phyloP scores from a whole-genome alignment of 1,140 invertebrate species.

The Grapholita molesta region DNA sequence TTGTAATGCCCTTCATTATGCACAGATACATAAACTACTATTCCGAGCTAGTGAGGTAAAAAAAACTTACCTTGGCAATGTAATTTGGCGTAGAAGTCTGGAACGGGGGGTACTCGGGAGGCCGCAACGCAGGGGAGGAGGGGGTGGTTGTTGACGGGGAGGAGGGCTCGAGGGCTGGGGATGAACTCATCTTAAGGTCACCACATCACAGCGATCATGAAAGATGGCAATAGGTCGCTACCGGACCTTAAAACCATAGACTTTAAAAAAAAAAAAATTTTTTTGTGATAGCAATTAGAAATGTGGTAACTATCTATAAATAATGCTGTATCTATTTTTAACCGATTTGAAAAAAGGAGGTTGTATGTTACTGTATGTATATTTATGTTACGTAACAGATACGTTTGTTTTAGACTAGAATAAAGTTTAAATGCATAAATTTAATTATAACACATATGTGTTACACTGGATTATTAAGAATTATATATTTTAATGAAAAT shows the following conservation, averaged over 20 bases:
- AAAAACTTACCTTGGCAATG: conserved; percentile 33
- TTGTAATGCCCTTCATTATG: too few species aligned
- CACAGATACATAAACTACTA: too few species aligned
- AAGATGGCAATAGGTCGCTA: neutral
- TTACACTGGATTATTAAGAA: neutral
- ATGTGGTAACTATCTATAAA: neutral
- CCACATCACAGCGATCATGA: conserved; percentile 35
- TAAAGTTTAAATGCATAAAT: neutral
- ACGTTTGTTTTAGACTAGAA: neutral
- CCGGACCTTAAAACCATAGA: too few species aligned
- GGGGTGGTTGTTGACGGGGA: conserved; percentile 52
- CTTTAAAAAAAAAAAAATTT: too few species aligned
- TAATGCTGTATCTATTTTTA: too few species aligned
- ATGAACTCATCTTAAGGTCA: conserved; percentile 57
- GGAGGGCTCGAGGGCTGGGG: conserved; percentile 59
- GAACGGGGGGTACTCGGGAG: conserved; percentile 43
- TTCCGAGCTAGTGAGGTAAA: too few species aligned
- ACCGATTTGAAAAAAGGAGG: too few species aligned
- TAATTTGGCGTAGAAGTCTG: conserved; percentile 64
- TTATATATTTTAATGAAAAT: neutral
- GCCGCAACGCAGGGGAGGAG: conserved; percentile 54
- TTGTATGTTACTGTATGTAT: neutral
- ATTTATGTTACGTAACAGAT: neutral
- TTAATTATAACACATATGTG: neutral
- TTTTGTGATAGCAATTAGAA: neutral